phyloP scores from a whole-genome alignment of 1,140 invertebrate species.

The Temnothorax longispinosus region DNA sequence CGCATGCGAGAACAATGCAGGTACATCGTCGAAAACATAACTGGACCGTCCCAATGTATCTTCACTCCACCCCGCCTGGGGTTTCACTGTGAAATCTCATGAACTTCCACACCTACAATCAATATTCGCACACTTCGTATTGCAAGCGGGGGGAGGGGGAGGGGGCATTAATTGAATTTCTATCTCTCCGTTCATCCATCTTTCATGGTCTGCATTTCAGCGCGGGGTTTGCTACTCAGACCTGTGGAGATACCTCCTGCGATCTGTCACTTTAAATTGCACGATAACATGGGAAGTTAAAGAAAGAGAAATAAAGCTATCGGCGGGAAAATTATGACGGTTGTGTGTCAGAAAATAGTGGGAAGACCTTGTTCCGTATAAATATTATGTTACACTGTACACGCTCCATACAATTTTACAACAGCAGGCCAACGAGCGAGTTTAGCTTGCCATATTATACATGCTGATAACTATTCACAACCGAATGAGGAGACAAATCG shows the following conservation, averaged over 20 bases:
- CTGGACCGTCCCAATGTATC: not conserved
- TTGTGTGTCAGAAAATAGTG: conserved; percentile 12
- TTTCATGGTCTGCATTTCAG: not conserved
- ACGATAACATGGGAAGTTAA: not conserved
- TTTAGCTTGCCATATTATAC: conserved; percentile 46
- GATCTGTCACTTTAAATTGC: not conserved
- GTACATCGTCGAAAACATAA: not conserved
- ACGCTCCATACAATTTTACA: conserved; percentile 60
- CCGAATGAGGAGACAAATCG: conserved; percentile 81
- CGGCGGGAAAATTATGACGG: not conserved
- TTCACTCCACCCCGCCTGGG: not conserved
- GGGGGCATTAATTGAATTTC: not conserved
- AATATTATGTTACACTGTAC: conserved; percentile 72
- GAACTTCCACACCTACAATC: not conserved
- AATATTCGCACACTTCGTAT: not conserved
- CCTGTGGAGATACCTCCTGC: not conserved
- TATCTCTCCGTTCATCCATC: not conserved
- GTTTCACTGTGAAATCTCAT: not conserved
- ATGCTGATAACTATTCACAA: conserved; percentile 79
- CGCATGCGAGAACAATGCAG: not conserved
- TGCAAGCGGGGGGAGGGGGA: not conserved
- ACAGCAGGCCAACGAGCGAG: conserved; percentile 32
- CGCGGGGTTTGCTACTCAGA: not conserved
- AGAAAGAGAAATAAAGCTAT: not conserved
- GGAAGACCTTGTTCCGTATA: conserved; percentile 47